Evolutionary conservation across 1,140 invertebrate species (phyloP).

Genomic region (Pseudomyrmex sp.): DNA sequence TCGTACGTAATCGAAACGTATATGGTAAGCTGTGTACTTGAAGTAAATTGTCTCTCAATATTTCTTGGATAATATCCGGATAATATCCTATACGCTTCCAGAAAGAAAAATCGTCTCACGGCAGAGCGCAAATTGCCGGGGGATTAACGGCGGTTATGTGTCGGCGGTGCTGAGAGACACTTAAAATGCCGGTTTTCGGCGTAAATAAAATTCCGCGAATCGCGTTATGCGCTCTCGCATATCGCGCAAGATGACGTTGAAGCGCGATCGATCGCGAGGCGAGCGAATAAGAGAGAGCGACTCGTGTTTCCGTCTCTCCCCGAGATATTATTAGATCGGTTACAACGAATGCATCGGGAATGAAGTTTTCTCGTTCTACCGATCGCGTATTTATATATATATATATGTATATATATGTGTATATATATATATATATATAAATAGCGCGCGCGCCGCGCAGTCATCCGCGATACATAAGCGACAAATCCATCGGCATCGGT

Average conservation of each 20-base stretch:
- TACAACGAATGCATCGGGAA: constrained; percentile 17
- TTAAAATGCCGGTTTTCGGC: background rate
- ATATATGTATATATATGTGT: background rate
- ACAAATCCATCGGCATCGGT: constrained; percentile 1
- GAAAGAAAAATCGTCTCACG: background rate
- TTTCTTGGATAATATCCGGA: too few species aligned
- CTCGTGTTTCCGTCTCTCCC: background rate
- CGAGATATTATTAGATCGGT: constrained; percentile 22
- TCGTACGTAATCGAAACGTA: background rate
- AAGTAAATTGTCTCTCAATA: background rate
- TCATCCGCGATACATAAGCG: constrained; percentile 13
- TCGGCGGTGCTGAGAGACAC: too few species aligned
- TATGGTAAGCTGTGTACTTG: too few species aligned
- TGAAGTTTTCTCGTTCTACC: constrained; percentile 38
- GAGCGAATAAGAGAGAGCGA: background rate
- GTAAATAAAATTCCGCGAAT: constrained; percentile 7
- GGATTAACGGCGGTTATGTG: too few species aligned
- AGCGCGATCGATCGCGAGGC: constrained; percentile 38
- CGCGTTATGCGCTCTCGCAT: background rate
- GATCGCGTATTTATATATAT: background rate
- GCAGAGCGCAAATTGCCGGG: background rate
- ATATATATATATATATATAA: constrained; percentile 22
- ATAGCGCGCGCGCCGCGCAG: constrained; percentile 2
- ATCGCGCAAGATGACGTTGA: constrained; percentile 13
- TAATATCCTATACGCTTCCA: background rate